A percentile compares a stretch with the other conserved stretches of the same genome.
Conservation (phyloP, 2,113 vertebrate species). For the Daboia siamensis region DNA sequence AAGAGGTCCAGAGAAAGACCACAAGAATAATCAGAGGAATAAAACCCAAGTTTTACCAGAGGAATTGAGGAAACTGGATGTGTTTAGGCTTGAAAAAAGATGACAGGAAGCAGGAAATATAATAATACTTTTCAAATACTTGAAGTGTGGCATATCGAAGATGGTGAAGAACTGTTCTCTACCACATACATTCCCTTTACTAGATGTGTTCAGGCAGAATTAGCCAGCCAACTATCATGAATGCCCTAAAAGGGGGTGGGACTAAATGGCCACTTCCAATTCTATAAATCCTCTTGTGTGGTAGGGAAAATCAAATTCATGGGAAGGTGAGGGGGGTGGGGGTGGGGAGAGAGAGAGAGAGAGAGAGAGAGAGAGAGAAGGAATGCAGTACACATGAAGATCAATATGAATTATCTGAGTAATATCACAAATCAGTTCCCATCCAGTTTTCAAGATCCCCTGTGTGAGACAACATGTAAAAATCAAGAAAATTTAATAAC, state of each 20-base stretch:
- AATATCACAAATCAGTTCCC: slow-evolving; percentile 31
- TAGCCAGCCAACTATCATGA: not conserved
- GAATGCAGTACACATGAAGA: slow-evolving; percentile 45
- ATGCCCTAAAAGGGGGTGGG: not conserved
- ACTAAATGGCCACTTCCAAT: not conserved
- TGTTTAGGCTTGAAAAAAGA: not conserved
- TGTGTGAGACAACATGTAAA: slow-evolving; percentile 23
- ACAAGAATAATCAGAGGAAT: not conserved
- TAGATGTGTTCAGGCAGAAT: not conserved
- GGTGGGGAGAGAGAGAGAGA: not conserved
- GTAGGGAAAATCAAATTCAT: slow-evolving; percentile 38
- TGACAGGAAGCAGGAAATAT: not conserved
- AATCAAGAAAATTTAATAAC: slow-evolving; percentile 49
- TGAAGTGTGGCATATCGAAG: not conserved
- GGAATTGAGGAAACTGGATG: not conserved
- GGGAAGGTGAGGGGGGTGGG: not conserved
- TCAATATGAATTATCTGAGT: slow-evolving; percentile 59
- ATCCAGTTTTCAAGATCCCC: not conserved
- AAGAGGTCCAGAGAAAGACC: not conserved
- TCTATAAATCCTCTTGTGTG: not conserved
- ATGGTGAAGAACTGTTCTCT: not conserved
- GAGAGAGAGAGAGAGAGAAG: not conserved
- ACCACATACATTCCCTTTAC: not conserved
- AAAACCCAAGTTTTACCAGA: not conserved
- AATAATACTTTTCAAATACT: not conserved